Conservation (phyloP, 1,140 invertebrate genomes). For the Nephila pilipes region DNA sequence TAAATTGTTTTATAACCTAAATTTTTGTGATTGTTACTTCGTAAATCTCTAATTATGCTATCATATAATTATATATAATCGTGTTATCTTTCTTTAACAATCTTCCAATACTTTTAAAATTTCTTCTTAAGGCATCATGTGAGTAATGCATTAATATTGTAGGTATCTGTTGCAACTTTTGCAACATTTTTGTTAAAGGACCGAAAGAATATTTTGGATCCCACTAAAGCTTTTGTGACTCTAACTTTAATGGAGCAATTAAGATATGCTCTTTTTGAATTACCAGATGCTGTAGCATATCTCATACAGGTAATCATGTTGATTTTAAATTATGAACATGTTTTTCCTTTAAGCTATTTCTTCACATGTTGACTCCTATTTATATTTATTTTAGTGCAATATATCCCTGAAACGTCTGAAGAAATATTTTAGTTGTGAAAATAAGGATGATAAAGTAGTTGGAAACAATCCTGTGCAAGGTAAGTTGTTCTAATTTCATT, state of each 20-base stretch:
- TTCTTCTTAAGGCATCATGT: neutral
- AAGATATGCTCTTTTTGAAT: constrained; percentile 75
- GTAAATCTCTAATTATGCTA: too few species aligned
- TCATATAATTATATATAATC: too few species aligned
- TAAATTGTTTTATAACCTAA: too few species aligned
- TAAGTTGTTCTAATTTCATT: neutral
- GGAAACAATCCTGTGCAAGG: constrained; percentile 8
- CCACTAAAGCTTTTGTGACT: constrained; percentile 77
- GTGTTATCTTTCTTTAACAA: neutral
- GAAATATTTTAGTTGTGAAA: constrained; percentile 2
- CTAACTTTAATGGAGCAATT: constrained; percentile 77
- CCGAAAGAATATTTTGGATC: constrained; percentile 78
- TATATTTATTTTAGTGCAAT: constrained; percentile 6
- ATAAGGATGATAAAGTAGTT: constrained; percentile 29
- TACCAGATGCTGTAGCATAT: constrained; percentile 70
- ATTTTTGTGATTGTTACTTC: too few species aligned
- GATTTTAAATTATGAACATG: neutral
- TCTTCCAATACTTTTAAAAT: too few species aligned
- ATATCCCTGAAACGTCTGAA: constrained; percentile 17
- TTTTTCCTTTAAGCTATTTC: neutral
- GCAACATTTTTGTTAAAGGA: constrained; percentile 77
- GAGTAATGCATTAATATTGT: neutral
- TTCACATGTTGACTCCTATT: neutral
- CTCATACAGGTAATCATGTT: constrained; percentile 35
- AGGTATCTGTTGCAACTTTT: constrained; percentile 75